A percentile compares a stretch with the other conserved stretches of the same genome.
Evolutionary conservation across 2,113 vertebrate genomes (phyloP).

Genomic region (Dasyurus viverrinus): DNA sequence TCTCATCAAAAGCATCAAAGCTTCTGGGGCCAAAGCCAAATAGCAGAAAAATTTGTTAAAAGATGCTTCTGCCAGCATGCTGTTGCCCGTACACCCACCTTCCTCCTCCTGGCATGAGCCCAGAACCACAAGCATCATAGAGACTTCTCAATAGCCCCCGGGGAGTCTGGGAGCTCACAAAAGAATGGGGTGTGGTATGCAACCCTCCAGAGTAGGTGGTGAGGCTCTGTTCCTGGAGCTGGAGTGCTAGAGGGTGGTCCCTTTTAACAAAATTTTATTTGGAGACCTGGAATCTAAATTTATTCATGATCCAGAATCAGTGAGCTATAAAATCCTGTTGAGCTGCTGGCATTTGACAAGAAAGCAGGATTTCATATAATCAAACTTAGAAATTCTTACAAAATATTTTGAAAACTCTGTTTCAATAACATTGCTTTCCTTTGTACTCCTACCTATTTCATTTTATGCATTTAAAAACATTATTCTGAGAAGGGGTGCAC

Average conservation of each 20-base stretch:
- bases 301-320: not conserved
- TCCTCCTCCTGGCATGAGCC: not conserved
- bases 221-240: not conserved
- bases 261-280: not conserved
- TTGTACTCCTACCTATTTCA: not conserved
- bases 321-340: not conserved
- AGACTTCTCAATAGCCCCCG: not conserved
- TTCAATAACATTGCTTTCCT: not conserved
- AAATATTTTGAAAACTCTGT: not conserved
- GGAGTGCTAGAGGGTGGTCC: not conserved
- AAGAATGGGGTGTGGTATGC: not conserved
- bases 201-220: not conserved
- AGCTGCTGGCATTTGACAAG: not conserved
- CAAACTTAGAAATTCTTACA: not conserved
- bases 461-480: not conserved
- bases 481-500: not conserved
- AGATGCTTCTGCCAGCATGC: not conserved
- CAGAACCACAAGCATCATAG: not conserved
- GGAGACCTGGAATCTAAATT: not conserved
- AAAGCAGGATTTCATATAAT: not conserved
- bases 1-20: not conserved
- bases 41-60: not conserved
- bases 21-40: not conserved
- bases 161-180: not conserved
- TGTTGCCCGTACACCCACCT: not conserved